Conservation (phyloP, 2,113 vertebrate genomes). For the Megaceryle torquata region DNA sequence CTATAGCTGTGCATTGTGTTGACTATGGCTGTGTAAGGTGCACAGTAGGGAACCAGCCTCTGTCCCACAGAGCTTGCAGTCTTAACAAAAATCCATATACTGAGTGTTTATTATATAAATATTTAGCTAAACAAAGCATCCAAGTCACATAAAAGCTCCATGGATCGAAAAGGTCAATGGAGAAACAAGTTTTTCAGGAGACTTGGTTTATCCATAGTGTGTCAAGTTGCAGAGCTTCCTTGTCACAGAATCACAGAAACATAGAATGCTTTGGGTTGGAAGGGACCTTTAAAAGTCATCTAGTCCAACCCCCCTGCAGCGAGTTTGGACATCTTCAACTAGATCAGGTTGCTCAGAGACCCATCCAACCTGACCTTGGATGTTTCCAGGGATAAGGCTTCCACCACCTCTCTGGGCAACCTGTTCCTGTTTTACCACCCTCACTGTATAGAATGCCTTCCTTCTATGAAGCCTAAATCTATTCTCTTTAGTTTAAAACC, state of each 20-base stretch:
- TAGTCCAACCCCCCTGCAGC: background rate
- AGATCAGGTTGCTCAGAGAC: background rate
- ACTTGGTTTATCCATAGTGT: background rate
- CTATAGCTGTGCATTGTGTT: background rate
- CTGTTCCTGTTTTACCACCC: background rate
- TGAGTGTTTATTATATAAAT: slow-evolving; percentile 1
- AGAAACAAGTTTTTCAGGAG: slow-evolving; percentile 29
- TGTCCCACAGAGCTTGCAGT: background rate
- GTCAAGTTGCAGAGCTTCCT: background rate
- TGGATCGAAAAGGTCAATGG: background rate
- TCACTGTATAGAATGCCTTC: background rate
- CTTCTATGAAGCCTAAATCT: background rate
- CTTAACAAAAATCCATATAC: background rate
- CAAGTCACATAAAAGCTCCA: background rate
- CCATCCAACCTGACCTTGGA: background rate
- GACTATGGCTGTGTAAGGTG: background rate
- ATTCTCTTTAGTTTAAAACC: background rate
- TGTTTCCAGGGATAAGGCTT: background rate
- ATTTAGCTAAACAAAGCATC: slow-evolving; percentile 16
- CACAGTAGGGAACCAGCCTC: background rate
- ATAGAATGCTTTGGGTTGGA: background rate
- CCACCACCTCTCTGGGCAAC: background rate
- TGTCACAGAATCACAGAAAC: background rate
- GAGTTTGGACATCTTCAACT: background rate
- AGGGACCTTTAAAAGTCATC: background rate